Conservation (phyloP, 2,888 invertebrate genomes). For the Drosophila longiperda region DNA sequence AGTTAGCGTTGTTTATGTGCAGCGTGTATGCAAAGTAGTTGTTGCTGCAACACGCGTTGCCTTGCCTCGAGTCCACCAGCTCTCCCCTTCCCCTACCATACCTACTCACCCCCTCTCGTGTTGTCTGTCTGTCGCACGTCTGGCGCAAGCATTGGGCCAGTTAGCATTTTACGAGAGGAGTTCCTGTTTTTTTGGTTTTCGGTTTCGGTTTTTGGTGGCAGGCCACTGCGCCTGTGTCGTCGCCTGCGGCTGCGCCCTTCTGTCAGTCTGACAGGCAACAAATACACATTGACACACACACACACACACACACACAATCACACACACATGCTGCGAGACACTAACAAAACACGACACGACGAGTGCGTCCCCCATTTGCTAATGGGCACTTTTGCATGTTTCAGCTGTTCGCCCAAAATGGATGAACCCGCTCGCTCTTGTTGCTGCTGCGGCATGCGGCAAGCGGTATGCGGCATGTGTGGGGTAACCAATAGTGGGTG, state of each 20-base stretch:
- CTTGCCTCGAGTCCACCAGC: constrained; percentile 3
- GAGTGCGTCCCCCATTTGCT: constrained; percentile 65
- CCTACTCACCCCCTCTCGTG: neutral
- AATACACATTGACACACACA: constrained; percentile 25
- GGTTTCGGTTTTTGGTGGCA: constrained; percentile 30
- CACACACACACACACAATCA: constrained; percentile 23
- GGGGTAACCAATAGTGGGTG: constrained; percentile 51
- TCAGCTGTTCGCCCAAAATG: constrained; percentile 63
- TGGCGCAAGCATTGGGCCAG: constrained; percentile 56
- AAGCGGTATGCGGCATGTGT: constrained; percentile 48
- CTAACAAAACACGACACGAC: constrained; percentile 63
- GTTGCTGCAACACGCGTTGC: constrained; percentile 55
- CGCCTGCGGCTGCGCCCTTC: constrained; percentile 51
- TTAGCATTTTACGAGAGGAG: constrained; percentile 64
- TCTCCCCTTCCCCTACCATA: constrained; percentile 7
- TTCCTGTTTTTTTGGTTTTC: constrained; percentile 68
- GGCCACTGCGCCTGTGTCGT: constrained; percentile 29
- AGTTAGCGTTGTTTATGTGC: constrained; percentile 74
- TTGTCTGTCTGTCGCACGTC: constrained; percentile 13
- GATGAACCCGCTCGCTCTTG: constrained; percentile 64
- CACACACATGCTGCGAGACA: constrained; percentile 48
- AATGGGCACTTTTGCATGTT: constrained; percentile 74
- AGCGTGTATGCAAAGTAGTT: constrained; percentile 74
- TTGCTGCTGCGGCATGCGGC: constrained; percentile 33
- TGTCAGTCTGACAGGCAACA: constrained; percentile 54